phyloP scores from a whole-genome alignment of 2,113 vertebrate species.

The Melanotaenia duboulayi region DNA sequence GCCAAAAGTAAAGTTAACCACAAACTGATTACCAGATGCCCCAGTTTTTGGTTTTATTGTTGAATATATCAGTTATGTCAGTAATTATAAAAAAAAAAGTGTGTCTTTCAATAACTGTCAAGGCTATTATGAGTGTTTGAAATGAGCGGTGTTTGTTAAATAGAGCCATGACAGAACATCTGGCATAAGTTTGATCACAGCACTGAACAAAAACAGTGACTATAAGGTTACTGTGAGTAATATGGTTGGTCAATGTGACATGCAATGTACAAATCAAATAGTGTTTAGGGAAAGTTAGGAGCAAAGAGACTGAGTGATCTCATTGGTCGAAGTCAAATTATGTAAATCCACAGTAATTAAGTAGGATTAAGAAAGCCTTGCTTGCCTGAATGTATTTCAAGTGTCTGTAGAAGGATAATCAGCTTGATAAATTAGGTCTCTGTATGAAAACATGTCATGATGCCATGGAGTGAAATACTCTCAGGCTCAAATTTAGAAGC shows the following conservation, averaged over 20 bases:
- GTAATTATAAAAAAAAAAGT: too few relatives aligned
- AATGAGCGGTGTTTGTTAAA: not conserved
- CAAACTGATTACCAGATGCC: not conserved
- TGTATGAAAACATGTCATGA: slow-evolving; percentile 6
- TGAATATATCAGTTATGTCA: not conserved
- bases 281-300: not conserved
- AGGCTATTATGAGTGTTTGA: not conserved
- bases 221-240: not conserved
- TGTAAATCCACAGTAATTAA: not conserved
- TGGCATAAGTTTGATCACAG: not conserved
- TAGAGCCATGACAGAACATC: slow-evolving; percentile 9
- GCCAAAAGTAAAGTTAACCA: not conserved
- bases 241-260: slow-evolving; percentile 3
- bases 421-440: not conserved
- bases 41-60: not conserved
- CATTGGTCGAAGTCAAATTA: not conserved
- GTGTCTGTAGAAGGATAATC: slow-evolving; percentile 4
- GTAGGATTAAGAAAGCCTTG: not conserved
- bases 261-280: slow-evolving; percentile 8
- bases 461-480: slow-evolving; percentile 1
- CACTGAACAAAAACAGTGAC: not conserved
- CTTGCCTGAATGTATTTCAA: not conserved
- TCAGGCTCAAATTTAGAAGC: slow-evolving; percentile 20
- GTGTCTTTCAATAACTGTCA: too few relatives aligned
- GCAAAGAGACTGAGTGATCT: not conserved